A percentile compares a stretch with the other conserved stretches of the same genome.
Evolutionary conservation across 2,797 vertebrate species (phyloP).

Genomic region (Tympanoctomys barrerae): DNA sequence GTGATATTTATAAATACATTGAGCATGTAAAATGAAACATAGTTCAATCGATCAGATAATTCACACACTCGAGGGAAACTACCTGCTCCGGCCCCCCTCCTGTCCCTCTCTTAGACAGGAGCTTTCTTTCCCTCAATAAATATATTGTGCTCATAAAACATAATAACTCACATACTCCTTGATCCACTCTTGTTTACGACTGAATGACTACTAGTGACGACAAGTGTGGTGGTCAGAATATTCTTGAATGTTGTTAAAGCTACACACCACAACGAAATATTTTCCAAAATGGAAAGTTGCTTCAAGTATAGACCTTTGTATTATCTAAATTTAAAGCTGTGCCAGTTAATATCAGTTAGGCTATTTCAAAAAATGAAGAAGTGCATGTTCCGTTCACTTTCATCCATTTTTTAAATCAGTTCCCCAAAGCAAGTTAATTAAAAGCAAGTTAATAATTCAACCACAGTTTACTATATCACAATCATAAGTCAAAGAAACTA

Average conservation of each 20-base stretch:
- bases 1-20: conserved; percentile 7
- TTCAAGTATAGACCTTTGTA: conserved; percentile 55
- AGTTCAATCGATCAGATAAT: background rate
- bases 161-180: background rate
- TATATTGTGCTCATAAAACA: too few species aligned
- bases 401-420: background rate
- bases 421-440: background rate
- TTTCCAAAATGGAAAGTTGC: conserved; percentile 17
- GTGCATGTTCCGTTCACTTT: background rate
- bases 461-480: background rate
- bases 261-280: background rate
- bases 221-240: background rate
- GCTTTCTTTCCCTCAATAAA: too few species aligned
- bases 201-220: background rate
- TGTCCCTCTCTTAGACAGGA: too few species aligned
- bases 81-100: too few species aligned
- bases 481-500: background rate
- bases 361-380: conserved; percentile 34
- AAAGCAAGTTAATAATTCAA: conserved; percentile 35
- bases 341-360: background rate
- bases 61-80: background rate
- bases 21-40: conserved; percentile 34
- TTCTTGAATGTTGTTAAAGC: conserved; percentile 14
- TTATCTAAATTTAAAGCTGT: conserved; percentile 52
- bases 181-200: background rate